These are phyloP conservation scores for Petrocephalus zakoni DNA, from an alignment of 2,113 vertebrate genomes.

Conservation along the genomic window DNA sequence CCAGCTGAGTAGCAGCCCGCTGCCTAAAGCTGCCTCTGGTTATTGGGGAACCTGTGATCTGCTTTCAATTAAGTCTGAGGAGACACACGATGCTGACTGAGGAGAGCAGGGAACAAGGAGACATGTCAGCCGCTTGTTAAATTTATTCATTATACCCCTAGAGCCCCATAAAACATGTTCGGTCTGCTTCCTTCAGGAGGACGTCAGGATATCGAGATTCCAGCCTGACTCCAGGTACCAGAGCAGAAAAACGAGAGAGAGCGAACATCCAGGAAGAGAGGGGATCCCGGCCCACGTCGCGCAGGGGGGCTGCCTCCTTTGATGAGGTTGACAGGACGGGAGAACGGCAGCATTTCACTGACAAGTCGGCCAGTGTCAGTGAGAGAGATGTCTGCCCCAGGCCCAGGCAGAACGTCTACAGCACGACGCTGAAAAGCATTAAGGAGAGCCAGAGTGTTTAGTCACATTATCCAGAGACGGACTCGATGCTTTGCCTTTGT, in stretches of 20 bases:
- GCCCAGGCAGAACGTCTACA: neutral
- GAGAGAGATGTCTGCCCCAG: neutral
- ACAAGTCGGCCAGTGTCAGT: neutral
- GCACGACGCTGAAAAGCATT: neutral
- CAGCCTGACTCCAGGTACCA: neutral
- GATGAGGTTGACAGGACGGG: neutral
- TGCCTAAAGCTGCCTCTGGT: conserved; percentile 16
- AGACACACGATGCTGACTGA: conserved; percentile 26
- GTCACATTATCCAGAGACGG: neutral
- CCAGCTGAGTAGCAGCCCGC: neutral
- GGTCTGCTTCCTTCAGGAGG: neutral
- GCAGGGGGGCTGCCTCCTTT: neutral
- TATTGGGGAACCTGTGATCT: conserved; percentile 30
- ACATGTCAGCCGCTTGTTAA: neutral
- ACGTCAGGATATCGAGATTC: neutral
- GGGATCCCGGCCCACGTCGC: neutral
- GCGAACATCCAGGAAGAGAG: neutral
- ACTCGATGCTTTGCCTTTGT: neutral
- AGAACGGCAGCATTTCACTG: neutral
- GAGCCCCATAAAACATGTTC: neutral
- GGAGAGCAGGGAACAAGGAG: neutral
- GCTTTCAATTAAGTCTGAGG: conserved; percentile 39
- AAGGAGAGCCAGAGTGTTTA: neutral
- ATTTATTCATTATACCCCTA: neutral
- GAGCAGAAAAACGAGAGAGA: neutral